A percentile compares a stretch with the other conserved stretches of the same genome.
Conservation (phyloP, 1,140 invertebrate species). For the Eupeodes corollae region DNA sequence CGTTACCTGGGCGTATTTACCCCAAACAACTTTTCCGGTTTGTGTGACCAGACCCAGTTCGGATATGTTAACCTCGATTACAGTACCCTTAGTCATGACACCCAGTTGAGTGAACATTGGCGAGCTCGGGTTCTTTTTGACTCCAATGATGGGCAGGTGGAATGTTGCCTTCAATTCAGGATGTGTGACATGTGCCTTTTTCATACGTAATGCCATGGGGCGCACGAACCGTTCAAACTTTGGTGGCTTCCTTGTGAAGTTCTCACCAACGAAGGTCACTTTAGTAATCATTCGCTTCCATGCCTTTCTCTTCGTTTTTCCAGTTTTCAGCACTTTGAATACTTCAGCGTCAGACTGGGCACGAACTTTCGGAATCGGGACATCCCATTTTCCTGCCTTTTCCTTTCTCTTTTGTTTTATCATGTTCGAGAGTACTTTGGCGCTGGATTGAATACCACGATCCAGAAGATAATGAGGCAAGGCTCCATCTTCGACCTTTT, state of each 20-base stretch:
- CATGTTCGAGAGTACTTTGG: conserved; percentile 97
- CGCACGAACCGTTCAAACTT: conserved; percentile 99
- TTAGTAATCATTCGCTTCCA: conserved; percentile 99
- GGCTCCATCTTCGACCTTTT: conserved; percentile 78
- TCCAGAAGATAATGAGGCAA: conserved; percentile 94
- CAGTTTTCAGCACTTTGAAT: conserved; percentile 88
- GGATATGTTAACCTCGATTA: conserved; percentile 96
- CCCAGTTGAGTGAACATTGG: conserved; percentile 94
- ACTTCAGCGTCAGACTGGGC: conserved; percentile 97
- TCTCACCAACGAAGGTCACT: conserved; percentile 95
- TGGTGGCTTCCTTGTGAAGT: conserved; percentile 96
- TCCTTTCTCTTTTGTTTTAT: conserved; percentile 99
- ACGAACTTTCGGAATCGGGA: conserved; percentile 95
- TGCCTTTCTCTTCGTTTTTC: conserved; percentile 89
- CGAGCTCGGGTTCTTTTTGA: conserved; percentile 98
- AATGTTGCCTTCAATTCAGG: conserved; percentile 99
- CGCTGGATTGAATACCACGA: conserved; percentile 84
- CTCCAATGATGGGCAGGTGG: conserved; percentile 93
- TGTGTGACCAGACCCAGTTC: conserved; percentile 98
- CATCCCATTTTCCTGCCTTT: conserved; percentile 99
- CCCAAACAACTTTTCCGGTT: conserved; percentile 99
- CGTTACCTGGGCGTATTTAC: conserved; percentile 99
- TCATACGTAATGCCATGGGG: conserved; percentile 93
- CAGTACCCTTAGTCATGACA: conserved; percentile 97
- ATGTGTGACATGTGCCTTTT: conserved; percentile 97